Base-by-base conservation (phyloP, 2,888 invertebrate genomes). In the Dendrolimus pini region DNA sequence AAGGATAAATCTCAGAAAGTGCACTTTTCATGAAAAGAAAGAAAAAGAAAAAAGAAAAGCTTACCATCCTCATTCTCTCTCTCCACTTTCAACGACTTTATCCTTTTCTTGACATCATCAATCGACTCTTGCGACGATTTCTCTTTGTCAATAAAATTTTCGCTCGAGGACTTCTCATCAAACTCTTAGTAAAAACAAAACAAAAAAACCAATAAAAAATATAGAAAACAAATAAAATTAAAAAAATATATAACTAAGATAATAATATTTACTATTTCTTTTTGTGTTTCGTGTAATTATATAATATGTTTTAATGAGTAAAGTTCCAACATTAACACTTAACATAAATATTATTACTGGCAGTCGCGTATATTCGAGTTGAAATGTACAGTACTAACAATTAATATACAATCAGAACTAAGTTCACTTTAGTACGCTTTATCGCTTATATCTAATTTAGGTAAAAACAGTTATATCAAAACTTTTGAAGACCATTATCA, bases 31-130 rank as follows among this genome's bases (percentile, higher is more conserved):
- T 60, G n/a, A 55, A 60, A 58, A 30, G 14, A 62, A 53, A 61
- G 65, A 66, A 53, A 56, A 57, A 69, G 54, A 18, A 58, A 57
- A 61, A 60, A 57, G 55, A 59, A 59, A 56, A 62, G 71, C 84
- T 90, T 89, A 90, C 90, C 90, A 64, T 90, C 89, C 41, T 89
- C 88, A 58, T 89, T 88, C 54, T 88, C 89, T 72, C 83, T 81
- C 78, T 87, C 90, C 60, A 88, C 84, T 83, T 88, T 90, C 62
- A 90, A 80, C 3, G 89, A 89, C 59, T 88, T 86, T 71, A 90
- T 89, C 70, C 85, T 71, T 72, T 83, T 76, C 81, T 89, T 90
- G 68, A 71, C 89, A 64, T 89, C 89, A 55, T 87, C 87, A 57
- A 90, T 90, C 1, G 85, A 82, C 58, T 86, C 83, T 66, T 85